Evolutionary conservation across 2,888 invertebrate species (phyloP), one percentile per base, ranked within the genome.

Genomic region (Agelastica alni): DNA sequence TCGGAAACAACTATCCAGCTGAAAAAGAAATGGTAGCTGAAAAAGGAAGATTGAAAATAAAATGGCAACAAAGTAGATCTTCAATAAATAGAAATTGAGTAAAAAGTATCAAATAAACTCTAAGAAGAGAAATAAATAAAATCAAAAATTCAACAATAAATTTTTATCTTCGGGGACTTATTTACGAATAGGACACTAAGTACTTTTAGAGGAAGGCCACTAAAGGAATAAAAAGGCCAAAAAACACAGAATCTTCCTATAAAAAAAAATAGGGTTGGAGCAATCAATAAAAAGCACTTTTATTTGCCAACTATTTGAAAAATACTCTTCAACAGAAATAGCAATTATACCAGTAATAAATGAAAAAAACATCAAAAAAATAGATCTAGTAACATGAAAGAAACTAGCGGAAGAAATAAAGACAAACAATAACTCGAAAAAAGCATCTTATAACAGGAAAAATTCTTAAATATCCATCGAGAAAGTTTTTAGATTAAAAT

Each of bases 201-300:
- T 37, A 37, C 37, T 37, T 18, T 37, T 9, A 18, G 37, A 18
- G 37, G 37, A 37, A 37, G 18, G 18, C 37, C n/a, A 37, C 37
- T 37, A 20, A 10, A 18, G 18, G 17, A 16, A 16, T 37, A 17
- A 37, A 37, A 20, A 7, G 37, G n/a, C n/a, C 10, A n/a, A 14
- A 37, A 2, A 37, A 9, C n/a, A 18, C 18, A 37, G n/a, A 18
- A 37, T 9, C 37, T 18, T 5, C 37, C 37, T 17, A 17, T 17
- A 37, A 18, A 37, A 37, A 37, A 37, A 18, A 37, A 14, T 37
- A 17, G 37, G 10, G 10, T 30, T 1, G 30, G 6, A 30, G n/a
- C 30, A 30, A 30, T 30, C 30, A 30, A 30, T 5, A 30, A 30
- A 30, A 30, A 30, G 30, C 30, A 34, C 34, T 34, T 14, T 5